Base-by-base conservation (phyloP, 2,888 invertebrate genomes). In the Catocala sponsa region DNA sequence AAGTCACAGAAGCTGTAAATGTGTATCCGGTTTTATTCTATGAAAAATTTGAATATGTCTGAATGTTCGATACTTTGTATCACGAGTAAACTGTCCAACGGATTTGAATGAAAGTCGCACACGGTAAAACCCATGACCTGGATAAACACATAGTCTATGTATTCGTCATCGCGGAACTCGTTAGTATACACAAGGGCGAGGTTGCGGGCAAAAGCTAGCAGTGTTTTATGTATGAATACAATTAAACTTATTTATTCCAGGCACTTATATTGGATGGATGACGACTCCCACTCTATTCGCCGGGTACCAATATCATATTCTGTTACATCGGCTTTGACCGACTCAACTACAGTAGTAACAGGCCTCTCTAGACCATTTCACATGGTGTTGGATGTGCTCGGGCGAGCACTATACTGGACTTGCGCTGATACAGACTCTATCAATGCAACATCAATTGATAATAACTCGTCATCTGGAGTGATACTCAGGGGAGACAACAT, bases 351-450 rank as follows among this genome's bases (percentile, higher is more conserved):
- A 0, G 92, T 96, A 0, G 93, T 97, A 0, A 91, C 95, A 4
- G 95, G 95, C 2, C 95, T 96, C 2, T 86, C 94, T 0, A 95
- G 96, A 62, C 98, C 98, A 0, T 97, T 96, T 81, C 98, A 98
- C 87, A 95, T 99, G 78, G 98, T 97, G 0, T 93, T 99, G 6
- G 99, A 99, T 88, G 96, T 97, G 0, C 95, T 98, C 41, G 97
- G 98, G 0, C 95, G 98, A 12, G 91, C 98, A 0, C 86, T 99
- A 0, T 99, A 98, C 91, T 99, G 98, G 98, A 97, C 98, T 0
- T 98, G 98, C 79, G 95, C 97, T 0, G 95, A 96, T 68, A 96
- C 97, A 7, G 97, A 99, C 85, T 97, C 97, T 0, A 98, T 99
- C 52, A 99, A 99, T 86, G 97, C 98, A 0, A 98, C 98, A 0